Evolutionary conservation across 2,113 vertebrate species (phyloP).

Genomic region (Propithecus coquereli): DNA sequence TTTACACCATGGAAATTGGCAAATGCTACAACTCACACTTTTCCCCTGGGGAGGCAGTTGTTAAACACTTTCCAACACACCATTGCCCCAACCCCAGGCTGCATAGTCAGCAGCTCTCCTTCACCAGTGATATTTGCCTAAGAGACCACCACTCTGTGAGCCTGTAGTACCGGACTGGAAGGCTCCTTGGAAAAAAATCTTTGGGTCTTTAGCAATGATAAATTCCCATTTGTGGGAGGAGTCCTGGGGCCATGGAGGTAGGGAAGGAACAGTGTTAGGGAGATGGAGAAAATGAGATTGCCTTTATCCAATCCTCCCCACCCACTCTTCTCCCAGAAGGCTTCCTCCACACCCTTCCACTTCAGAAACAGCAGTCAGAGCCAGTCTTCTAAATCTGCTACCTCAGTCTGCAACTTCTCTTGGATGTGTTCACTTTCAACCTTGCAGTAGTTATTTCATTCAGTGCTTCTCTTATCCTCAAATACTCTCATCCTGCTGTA

Average conservation of each 20-base stretch:
- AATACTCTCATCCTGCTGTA: neutral
- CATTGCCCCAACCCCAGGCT: neutral
- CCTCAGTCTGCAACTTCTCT: neutral
- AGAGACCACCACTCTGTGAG: neutral
- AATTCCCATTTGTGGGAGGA: neutral
- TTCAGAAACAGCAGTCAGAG: neutral
- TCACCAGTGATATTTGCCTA: neutral
- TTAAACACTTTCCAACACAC: neutral
- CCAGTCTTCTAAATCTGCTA: neutral
- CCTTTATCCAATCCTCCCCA: neutral
- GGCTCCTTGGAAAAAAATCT: neutral
- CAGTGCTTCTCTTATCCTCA: neutral
- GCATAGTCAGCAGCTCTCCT: neutral
- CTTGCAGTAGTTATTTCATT: neutral
- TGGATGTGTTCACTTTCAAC: neutral
- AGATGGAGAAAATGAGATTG: neutral
- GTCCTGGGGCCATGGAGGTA: neutral
- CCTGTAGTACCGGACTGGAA: neutral
- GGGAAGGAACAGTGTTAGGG: neutral
- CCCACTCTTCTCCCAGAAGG: neutral
- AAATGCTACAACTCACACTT: neutral
- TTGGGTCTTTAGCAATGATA: neutral
- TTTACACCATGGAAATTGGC: neutral
- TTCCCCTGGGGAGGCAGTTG: neutral
- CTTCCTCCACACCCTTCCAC: neutral